These are phyloP conservation scores for Acanthococcus lagerstroemiae DNA, from an alignment of 2,888 invertebrate genomes.

Conservation along the genomic window DNA sequence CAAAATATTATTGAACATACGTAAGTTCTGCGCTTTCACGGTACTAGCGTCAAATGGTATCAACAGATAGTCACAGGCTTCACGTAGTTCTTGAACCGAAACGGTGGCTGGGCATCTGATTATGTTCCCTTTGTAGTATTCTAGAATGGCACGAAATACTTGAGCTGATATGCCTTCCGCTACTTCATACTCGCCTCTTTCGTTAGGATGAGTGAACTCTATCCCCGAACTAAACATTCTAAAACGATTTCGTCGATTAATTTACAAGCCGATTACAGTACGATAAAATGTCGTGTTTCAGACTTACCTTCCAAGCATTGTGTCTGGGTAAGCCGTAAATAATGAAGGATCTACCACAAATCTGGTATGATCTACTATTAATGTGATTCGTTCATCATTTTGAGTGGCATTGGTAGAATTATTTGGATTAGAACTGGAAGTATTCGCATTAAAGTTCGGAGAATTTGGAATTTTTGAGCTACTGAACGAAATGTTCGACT, in stretches of 20 bases:
- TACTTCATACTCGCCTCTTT: conserved; percentile 91
- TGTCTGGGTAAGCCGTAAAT: conserved; percentile 91
- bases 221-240: conserved; percentile 91
- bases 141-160: conserved; percentile 88
- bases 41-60: conserved; percentile 96
- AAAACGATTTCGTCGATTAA: conserved; percentile 37
- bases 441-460: neutral
- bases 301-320: conserved; percentile 77
- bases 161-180: conserved; percentile 94
- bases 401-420: conserved; percentile 32
- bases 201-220: conserved; percentile 88
- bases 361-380: conserved; percentile 93
- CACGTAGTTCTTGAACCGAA: conserved; percentile 88
- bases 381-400: conserved; percentile 67
- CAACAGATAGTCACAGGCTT: conserved; percentile 96
- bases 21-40: conserved; percentile 89
- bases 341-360: conserved; percentile 88
- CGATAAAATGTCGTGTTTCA: neutral
- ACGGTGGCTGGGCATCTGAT: conserved; percentile 93
- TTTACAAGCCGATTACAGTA: neutral
- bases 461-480: conserved; percentile 6
- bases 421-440: neutral
- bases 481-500: neutral
- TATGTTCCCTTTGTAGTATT: conserved; percentile 82
- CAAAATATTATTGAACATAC: conserved; percentile 58